Percentiles rank a stretch among this genome's conserved stretches.
These are phyloP conservation scores for Chymomyza fuscimana DNA, from an alignment of 2,888 invertebrate genomes.

Conservation along the genomic window DNA sequence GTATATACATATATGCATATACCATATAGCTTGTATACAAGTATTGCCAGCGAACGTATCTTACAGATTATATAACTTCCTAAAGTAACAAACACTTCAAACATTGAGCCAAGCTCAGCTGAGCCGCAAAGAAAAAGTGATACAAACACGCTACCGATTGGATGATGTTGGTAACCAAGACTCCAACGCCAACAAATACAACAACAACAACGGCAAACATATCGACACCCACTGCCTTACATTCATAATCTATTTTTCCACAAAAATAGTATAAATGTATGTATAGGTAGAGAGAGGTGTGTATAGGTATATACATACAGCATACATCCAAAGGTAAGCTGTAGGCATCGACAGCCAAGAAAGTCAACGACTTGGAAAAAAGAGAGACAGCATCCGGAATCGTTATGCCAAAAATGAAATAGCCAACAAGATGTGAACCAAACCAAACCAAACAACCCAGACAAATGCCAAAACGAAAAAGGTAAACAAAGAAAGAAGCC, in stretches of 20 bases:
- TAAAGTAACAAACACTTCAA: conserved; percentile 41
- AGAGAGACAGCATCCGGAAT: conserved; percentile 63
- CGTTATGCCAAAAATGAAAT: conserved; percentile 54
- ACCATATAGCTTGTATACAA: not conserved
- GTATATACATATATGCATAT: not conserved
- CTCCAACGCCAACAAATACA: conserved; percentile 38
- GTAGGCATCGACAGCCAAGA: conserved; percentile 23
- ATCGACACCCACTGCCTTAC: conserved; percentile 64
- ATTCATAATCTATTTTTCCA: conserved; percentile 66
- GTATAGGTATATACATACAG: conserved; percentile 6
- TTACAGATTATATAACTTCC: conserved; percentile 68
- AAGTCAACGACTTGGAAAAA: conserved; percentile 21
- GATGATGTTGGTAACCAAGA: conserved; percentile 31
- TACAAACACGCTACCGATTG: conserved; percentile 63
- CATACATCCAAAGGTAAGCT: not conserved
- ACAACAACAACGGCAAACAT: conserved; percentile 8
- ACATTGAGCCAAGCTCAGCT: conserved; percentile 7
- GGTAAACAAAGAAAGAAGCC: conserved; percentile 42
- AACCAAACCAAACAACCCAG: conserved; percentile 7
- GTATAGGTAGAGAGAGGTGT: not conserved
- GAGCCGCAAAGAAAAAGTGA: conserved; percentile 50
- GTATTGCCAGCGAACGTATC: not conserved
- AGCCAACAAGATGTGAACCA: conserved; percentile 18
- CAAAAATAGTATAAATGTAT: not conserved
- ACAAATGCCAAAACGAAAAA: conserved; percentile 21